phyloP scores from a whole-genome alignment of 2,113 vertebrate genomes.

The Oreocharis arfaki region DNA sequence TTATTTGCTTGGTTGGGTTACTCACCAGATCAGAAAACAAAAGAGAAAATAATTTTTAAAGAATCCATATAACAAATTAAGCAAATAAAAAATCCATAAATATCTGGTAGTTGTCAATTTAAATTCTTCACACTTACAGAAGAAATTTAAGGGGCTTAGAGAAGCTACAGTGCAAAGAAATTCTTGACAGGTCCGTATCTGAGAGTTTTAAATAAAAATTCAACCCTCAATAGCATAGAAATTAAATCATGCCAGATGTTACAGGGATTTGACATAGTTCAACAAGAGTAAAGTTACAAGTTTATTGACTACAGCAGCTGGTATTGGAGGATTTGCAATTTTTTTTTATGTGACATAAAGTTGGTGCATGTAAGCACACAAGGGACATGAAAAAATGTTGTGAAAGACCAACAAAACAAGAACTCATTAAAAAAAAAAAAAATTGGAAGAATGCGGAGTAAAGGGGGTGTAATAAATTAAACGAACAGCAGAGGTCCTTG shows the following conservation, averaged over 20 bases:
- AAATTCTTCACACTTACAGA: background rate
- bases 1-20: background rate
- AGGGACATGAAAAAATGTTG: slow-evolving; percentile 33
- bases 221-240: slow-evolving; percentile 35
- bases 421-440: background rate
- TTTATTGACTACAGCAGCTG: slow-evolving; percentile 62
- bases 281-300: slow-evolving; percentile 37
- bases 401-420: slow-evolving; percentile 1
- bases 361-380: slow-evolving; percentile 37
- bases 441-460: background rate
- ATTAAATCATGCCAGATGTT: slow-evolving; percentile 71
- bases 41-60: background rate
- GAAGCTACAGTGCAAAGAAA: slow-evolving; percentile 25
- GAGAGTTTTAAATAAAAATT: slow-evolving; percentile 61
- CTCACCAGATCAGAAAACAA: background rate
- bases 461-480: slow-evolving; percentile 52
- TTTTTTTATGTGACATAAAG: slow-evolving; percentile 40
- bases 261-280: slow-evolving; percentile 13
- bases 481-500: slow-evolving; percentile 74
- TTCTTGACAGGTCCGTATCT: slow-evolving; percentile 39
- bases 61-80: background rate
- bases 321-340: slow-evolving; percentile 31
- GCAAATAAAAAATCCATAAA: background rate
- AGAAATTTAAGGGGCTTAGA: background rate
- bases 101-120: background rate